These are phyloP conservation scores for Lophotis ruficrista DNA, from an alignment of 2,113 vertebrate species.

Conservation along the genomic window DNA sequence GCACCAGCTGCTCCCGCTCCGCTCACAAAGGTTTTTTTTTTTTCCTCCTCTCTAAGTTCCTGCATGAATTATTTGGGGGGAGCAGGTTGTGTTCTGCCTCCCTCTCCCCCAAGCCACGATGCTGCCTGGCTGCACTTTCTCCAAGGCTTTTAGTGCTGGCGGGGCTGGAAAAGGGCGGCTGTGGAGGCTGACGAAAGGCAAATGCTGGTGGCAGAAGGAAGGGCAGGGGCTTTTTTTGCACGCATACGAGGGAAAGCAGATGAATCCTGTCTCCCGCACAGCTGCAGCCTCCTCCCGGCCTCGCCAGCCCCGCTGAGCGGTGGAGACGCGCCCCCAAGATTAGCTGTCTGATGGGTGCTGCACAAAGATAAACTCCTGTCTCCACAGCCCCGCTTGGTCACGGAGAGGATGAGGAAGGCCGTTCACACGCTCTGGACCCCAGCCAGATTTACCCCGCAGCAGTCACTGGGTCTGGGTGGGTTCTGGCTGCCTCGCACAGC, in stretches of 20 bases:
- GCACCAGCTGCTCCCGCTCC: conserved; percentile 57
- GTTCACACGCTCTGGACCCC: fast-evolving
- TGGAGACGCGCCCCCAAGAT: not conserved
- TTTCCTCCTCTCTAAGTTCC: not conserved
- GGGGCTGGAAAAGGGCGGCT: not conserved
- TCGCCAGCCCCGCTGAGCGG: not conserved
- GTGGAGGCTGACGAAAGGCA: not conserved
- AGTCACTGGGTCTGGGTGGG: fast-evolving
- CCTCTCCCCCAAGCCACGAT: not conserved
- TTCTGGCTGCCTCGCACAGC: fast-evolving
- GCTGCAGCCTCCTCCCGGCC: not conserved
- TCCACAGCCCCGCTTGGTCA: fast-evolving
- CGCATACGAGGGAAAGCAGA: not conserved
- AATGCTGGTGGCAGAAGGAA: not conserved
- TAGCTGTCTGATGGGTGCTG: not conserved
- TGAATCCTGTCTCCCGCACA: not conserved
- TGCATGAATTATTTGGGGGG: not conserved
- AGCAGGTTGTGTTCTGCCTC: not conserved
- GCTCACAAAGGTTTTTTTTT: conserved; percentile 36
- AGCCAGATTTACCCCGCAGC: not conserved
- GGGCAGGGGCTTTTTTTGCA: not conserved
- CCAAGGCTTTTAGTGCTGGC: not conserved
- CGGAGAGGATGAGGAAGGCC: not conserved
- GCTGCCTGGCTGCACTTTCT: not conserved
- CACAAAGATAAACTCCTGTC: not conserved